These are phyloP conservation scores for Tylochromis polylepis DNA, from an alignment of 2,113 vertebrate species.

Conservation along the genomic window DNA sequence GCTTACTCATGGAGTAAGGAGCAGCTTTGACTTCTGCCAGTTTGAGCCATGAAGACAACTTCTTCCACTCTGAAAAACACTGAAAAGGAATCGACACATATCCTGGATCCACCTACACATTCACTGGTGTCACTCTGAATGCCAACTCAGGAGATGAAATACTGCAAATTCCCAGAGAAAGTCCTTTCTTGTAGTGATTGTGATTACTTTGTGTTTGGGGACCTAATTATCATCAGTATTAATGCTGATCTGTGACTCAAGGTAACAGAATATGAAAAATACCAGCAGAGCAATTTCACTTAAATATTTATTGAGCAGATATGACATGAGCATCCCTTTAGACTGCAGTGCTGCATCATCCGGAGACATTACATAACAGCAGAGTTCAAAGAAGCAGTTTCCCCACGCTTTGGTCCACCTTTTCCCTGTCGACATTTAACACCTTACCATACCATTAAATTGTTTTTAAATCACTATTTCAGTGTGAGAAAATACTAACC, in stretches of 20 bases:
- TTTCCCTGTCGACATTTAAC: not conserved
- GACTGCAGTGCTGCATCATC: not conserved
- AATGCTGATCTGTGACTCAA: not conserved
- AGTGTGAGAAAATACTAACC: not conserved
- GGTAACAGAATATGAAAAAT: not conserved
- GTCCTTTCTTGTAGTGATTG: not conserved
- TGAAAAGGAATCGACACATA: not conserved
- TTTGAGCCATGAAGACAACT: not conserved
- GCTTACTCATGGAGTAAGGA: not conserved
- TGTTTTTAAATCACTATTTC: not conserved
- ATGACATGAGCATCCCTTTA: not conserved
- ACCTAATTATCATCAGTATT: not conserved
- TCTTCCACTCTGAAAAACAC: not conserved
- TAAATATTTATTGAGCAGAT: conserved; percentile 37
- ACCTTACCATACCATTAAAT: not conserved
- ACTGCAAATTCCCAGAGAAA: not conserved
- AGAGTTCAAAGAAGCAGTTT: not conserved
- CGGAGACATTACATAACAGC: conserved; percentile 17
- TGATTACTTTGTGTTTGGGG: not conserved
- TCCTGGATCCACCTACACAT: conserved; percentile 14
- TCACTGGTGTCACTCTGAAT: not conserved
- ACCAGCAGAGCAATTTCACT: not conserved
- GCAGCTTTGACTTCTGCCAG: not conserved
- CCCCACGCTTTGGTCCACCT: not conserved
- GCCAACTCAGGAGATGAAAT: not conserved